phyloP scores from a whole-genome alignment of 2,888 invertebrate species.

The Torymus tubicola region DNA sequence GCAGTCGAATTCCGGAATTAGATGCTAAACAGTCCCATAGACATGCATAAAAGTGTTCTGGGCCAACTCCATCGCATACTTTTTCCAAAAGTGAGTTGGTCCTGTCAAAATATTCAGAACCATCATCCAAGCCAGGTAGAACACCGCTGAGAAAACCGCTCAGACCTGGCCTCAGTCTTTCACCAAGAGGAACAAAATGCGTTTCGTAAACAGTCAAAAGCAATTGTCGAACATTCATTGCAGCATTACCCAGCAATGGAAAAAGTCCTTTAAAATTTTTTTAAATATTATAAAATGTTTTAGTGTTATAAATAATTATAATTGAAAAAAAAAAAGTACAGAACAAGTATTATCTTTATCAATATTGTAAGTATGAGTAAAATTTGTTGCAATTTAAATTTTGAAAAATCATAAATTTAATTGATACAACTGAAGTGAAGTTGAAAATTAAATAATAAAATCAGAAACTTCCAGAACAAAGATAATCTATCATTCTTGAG shows the following conservation, averaged over 20 bases:
- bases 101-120: constrained; percentile 88
- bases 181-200: constrained; percentile 90
- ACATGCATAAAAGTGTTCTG: constrained; percentile 89
- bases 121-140: constrained; percentile 91
- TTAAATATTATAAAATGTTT: background rate
- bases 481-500: too few relatives aligned
- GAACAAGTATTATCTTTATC: too few relatives aligned
- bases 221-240: constrained; percentile 91
- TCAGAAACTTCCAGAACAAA: background rate
- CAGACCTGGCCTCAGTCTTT: constrained; percentile 86
- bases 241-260: constrained; percentile 91
- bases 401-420: too few relatives aligned
- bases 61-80: constrained; percentile 87
- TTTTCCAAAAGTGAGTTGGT: constrained; percentile 82
- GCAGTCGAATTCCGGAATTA: constrained; percentile 87
- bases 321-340: too few relatives aligned
- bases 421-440: too few relatives aligned
- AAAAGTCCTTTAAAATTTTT: constrained; percentile 82
- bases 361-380: background rate
- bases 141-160: constrained; percentile 93
- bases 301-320: too few relatives aligned
- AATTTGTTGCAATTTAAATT: background rate
- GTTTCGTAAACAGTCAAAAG: constrained; percentile 90
- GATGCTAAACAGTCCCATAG: constrained; percentile 92
- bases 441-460: background rate